Base-by-base conservation (phyloP, 2,797 vertebrate genomes). In the Tadarida brasiliensis region DNA sequence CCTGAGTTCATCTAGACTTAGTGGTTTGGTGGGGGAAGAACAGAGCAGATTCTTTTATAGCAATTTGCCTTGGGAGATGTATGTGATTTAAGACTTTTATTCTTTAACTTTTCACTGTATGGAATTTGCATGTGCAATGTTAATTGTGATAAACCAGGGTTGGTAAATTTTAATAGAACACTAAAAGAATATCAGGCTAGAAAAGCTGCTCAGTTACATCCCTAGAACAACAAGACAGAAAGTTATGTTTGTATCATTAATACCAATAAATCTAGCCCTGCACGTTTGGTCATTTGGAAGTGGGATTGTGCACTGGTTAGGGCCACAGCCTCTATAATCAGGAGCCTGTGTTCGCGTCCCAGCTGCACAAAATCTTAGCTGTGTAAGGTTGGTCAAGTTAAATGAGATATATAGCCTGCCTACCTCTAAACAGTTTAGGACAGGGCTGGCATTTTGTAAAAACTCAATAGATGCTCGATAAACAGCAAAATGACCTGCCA, bases 141-240 rank as follows among this genome's bases (percentile, higher is more conserved):
- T 39, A 73, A 57, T 20, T 49, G 30, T 30, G n/a, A 59, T 47
- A 87, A 56, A 86, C n/a, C n/a, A n/a, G n/a, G n/a, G n/a, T n/a
- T n/a, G n/a, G n/a, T n/a, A 56, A 86, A 80, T 14, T 33, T 56
- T 87, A 80, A 84, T n/a, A 81, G 49, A 77, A 87, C 57, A 88
- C 7, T 65, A 16, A 57, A 74, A 44, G 9, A 65, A 30, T 16
- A 24, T n/a, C 49, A 83, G 12, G 26, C 19, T 12, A 54, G 86
- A 71, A 86, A 77, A 12, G 0, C 20, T 91, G 33, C 14, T 63
- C 77, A 49, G 30, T 56, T 70, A 33, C 15, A 57, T n/a, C 30
- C 15, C 7, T 49, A 44, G 16, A 49, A 44, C 17, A n/a, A n/a
- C n/a, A 67, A 47, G 20, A 39, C 16, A 63, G 20, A 70, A 89